Base-by-base conservation (phyloP, 1,140 invertebrate genomes). In the Phortica variegata region DNA sequence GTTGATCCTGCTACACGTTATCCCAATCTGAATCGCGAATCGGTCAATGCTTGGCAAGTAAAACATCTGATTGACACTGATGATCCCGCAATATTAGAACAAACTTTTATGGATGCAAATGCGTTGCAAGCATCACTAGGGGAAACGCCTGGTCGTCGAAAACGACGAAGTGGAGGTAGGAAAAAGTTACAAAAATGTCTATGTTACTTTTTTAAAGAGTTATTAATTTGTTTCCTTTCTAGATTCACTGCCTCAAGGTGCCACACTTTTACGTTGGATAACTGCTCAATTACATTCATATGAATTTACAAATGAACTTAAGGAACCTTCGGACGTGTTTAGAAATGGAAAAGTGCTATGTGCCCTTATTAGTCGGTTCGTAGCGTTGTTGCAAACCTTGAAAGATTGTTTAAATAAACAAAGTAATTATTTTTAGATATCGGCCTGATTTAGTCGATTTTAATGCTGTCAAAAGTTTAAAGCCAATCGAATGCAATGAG, bases 1-100 rank as follows among this genome's bases (percentile, higher is more conserved):
- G 78, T 97, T 3, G 93, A 97, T 76, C 95, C 95, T 3, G 84
- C 86, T 31, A 93, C 92, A 15, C 82, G 91, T 54, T 86, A 86
- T 68, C 82, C 82, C 0, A 85, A 85, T 59, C 70, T 86, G 9
- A 86, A 86, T 71, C 79, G 81, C 9, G 77, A 65, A 2, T 78
- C 79, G 3, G 81, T 82, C 49, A 69, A 79, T 52, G 61, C 65
- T 20, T 74, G 62, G 55, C 89, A 92, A 77, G 81, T 86, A 8
- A 77, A 79, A 56, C 78, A 78, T 63, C 73, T 85, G 9, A 78
- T 81, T 39, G 80, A 84, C 52, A 84, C 84, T 9, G 85, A 87
- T 65, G 81, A 85, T 63, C 80, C 79, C n/a, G 69, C 78, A 10
- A 78, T 79, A 47, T 68, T 84, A 26, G 82, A 83, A 62, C 79